phyloP scores from a whole-genome alignment of 2,797 vertebrate genomes.

The Anolis apletophallus region DNA sequence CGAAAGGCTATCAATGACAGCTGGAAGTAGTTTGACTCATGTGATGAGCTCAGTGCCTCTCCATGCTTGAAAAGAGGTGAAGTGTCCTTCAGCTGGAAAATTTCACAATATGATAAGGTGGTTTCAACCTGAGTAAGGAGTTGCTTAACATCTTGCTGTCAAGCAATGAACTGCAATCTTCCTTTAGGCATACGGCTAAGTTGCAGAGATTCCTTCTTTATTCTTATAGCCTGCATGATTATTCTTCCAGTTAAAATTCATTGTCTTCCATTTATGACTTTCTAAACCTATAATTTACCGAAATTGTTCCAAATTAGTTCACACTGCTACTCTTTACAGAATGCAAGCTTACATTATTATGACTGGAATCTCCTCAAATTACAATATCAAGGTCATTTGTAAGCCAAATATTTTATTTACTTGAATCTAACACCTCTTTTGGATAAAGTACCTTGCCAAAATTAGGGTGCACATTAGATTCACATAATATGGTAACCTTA shows the following conservation, averaged over 20 bases:
- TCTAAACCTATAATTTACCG: slow-evolving; percentile 11
- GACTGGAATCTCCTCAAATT: neutral
- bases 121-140: neutral
- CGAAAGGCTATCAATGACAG: too few species aligned
- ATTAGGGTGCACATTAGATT: too few species aligned
- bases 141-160: slow-evolving; percentile 12
- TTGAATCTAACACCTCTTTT: too few species aligned
- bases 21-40: too few species aligned
- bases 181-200: slow-evolving; percentile 17
- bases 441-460: too few species aligned
- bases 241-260: slow-evolving; percentile 9
- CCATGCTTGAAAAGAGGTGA: too few species aligned
- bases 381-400: neutral
- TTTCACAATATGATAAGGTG: too few species aligned
- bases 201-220: neutral
- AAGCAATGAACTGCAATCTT: neutral
- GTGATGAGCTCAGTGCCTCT: too few species aligned
- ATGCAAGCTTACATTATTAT: neutral
- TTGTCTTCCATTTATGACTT: neutral
- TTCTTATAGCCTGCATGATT: neutral
- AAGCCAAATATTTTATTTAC: neutral
- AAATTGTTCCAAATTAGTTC: slow-evolving; percentile 26
- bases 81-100: too few species aligned
- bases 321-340: slow-evolving; percentile 2
- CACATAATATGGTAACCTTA: too few species aligned